Conservation (phyloP, 2,888 invertebrate genomes). For the Muscina levida region DNA sequence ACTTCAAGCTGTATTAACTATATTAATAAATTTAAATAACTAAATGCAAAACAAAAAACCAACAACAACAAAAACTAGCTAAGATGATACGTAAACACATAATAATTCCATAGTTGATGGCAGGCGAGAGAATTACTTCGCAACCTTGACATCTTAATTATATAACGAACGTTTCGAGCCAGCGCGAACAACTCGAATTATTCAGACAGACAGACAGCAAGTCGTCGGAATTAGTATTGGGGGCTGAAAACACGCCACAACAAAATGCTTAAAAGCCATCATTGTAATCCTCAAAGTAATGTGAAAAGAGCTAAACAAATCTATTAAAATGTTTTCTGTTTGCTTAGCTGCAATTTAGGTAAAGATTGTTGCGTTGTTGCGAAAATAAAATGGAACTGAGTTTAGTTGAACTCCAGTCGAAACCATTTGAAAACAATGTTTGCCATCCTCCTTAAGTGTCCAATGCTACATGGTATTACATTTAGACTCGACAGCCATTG, state of each 20-base stretch:
- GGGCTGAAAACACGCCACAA: not conserved
- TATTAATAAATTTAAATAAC: slow-evolving; percentile 21
- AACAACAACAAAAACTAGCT: slow-evolving; percentile 4
- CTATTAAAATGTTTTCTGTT: slow-evolving; percentile 23
- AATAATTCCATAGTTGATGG: not conserved
- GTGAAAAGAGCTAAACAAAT: slow-evolving; percentile 14
- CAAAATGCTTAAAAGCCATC: slow-evolving; percentile 24
- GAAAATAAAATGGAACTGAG: not conserved
- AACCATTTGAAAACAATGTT: slow-evolving; percentile 20
- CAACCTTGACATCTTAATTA: slow-evolving; percentile 64
- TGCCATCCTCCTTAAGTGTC: slow-evolving; percentile 3
- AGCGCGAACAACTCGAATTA: slow-evolving; percentile 1
- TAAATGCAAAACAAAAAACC: slow-evolving; percentile 34
- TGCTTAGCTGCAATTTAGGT: slow-evolving; percentile 9
- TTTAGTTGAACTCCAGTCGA: not conserved
- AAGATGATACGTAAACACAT: slow-evolving; percentile 20
- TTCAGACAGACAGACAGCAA: not conserved
- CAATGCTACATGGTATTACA: not conserved
- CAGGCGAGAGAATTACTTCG: slow-evolving; percentile 49
- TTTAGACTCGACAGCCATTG: too few relatives aligned
- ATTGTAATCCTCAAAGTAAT: slow-evolving; percentile 9
- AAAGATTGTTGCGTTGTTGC: not conserved
- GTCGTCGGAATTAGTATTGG: too few relatives aligned
- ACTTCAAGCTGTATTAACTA: slow-evolving; percentile 26
- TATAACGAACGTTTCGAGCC: slow-evolving; percentile 49